These are phyloP conservation scores for Syndactyla subalaris DNA, from an alignment of 2,797 vertebrate genomes.

Conservation along the genomic window DNA sequence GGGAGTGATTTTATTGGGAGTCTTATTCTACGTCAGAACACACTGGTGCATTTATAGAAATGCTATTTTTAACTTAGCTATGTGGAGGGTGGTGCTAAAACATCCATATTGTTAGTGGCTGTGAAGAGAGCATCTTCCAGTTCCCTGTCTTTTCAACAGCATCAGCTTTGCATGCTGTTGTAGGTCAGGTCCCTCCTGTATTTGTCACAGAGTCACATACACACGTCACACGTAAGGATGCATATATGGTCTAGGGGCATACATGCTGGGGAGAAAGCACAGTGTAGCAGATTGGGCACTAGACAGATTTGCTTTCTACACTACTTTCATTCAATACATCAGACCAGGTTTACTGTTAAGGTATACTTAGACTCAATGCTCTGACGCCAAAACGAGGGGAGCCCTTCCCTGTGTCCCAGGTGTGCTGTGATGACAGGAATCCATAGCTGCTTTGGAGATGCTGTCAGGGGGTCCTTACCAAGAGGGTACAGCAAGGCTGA, in stretches of 20 bases:
- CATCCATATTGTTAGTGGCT: not conserved
- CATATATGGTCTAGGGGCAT: not conserved
- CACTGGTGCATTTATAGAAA: constrained; percentile 20
- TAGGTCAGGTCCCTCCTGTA: not conserved
- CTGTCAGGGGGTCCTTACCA: not conserved
- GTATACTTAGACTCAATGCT: not conserved
- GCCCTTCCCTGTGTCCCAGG: not conserved
- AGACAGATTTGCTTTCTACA: not conserved
- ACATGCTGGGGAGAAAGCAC: not conserved
- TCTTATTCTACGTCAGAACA: not conserved
- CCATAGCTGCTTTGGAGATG: not conserved
- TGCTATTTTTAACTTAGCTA: constrained; percentile 44
- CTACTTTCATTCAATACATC: not conserved
- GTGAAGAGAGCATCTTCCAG: not conserved
- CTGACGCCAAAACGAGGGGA: not conserved
- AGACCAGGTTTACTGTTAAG: not conserved
- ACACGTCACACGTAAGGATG: not conserved
- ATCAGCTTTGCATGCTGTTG: not conserved
- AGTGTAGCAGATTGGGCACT: not conserved
- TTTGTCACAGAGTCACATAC: not conserved
- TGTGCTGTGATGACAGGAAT: not conserved
- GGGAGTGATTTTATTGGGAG: not conserved
- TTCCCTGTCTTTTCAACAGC: not conserved
- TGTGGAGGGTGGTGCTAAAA: constrained; percentile 3
- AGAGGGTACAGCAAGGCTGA: not conserved